phyloP scores from a whole-genome alignment of 2,113 vertebrate genomes.

The Blennius ocellaris region DNA sequence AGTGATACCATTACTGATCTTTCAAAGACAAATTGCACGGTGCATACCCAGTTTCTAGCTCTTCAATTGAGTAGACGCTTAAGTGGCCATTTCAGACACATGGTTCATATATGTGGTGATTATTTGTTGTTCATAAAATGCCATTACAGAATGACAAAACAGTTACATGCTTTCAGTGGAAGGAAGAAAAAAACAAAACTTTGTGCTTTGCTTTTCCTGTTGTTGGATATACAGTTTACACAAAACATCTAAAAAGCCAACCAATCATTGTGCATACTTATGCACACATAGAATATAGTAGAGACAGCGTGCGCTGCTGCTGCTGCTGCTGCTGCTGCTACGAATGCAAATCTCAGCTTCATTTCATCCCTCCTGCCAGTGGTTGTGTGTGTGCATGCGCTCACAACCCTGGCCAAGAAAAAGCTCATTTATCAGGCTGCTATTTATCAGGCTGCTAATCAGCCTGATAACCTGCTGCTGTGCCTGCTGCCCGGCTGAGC shows the following conservation, averaged over 20 bases:
- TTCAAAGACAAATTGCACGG: too few relatives aligned
- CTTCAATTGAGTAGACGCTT: too few relatives aligned
- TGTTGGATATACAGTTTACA: not conserved
- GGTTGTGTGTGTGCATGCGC: constrained; percentile 1
- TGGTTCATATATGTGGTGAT: too few relatives aligned
- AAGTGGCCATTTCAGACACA: too few relatives aligned
- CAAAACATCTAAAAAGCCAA: not conserved
- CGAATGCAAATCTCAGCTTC: constrained; percentile 11
- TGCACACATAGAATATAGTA: not conserved
- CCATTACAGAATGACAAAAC: too few relatives aligned
- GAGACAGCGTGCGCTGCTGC: not conserved
- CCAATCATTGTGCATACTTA: not conserved
- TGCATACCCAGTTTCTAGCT: too few relatives aligned
- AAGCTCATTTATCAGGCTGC: constrained; percentile 47
- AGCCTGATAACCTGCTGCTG: constrained; percentile 68
- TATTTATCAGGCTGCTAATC: constrained; percentile 70
- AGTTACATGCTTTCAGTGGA: not conserved
- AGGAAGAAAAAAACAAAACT: not conserved
- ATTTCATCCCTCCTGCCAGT: not conserved
- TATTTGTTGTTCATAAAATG: too few relatives aligned
- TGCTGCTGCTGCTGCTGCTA: not conserved
- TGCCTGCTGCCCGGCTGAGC: constrained; percentile 51
- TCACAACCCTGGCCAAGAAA: constrained; percentile 19
- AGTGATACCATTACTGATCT: too few relatives aligned
- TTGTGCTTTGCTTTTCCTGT: not conserved